Evolutionary conservation across 2,888 invertebrate species (phyloP).

Genomic region (Sesamia inferens): DNA sequence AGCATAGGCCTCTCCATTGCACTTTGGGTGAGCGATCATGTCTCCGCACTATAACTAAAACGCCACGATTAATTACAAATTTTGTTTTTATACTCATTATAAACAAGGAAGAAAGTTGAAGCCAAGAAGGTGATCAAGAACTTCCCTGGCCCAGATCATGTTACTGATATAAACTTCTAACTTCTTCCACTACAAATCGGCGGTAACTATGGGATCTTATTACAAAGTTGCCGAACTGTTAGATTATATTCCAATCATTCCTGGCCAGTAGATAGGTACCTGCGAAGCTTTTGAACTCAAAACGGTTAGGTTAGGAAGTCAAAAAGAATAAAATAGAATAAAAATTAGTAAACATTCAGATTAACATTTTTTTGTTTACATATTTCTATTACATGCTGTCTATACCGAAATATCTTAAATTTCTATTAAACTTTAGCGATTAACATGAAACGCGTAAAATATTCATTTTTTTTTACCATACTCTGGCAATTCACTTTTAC

Average conservation of each 20-base stretch:
- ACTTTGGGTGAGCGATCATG: too few species aligned
- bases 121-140: neutral
- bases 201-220: slow-evolving; percentile 8
- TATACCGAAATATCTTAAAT: neutral
- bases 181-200: neutral
- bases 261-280: neutral
- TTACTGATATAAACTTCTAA: slow-evolving; percentile 4
- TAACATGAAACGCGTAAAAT: neutral
- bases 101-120: neutral
- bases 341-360: too few species aligned
- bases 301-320: neutral
- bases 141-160: neutral
- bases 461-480: neutral
- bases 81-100: neutral
- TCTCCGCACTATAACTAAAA: too few species aligned
- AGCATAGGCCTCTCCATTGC: too few species aligned
- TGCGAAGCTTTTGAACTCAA: slow-evolving; percentile 2
- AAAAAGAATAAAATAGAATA: too few species aligned
- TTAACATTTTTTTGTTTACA: too few species aligned
- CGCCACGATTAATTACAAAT: too few species aligned
- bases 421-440: neutral
- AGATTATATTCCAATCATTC: slow-evolving; percentile 22
- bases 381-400: too few species aligned
- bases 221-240: slow-evolving; percentile 1
- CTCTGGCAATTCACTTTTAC: neutral